Conservation (phyloP, 2,888 invertebrate genomes). For the Taphrorychus bicolor region DNA sequence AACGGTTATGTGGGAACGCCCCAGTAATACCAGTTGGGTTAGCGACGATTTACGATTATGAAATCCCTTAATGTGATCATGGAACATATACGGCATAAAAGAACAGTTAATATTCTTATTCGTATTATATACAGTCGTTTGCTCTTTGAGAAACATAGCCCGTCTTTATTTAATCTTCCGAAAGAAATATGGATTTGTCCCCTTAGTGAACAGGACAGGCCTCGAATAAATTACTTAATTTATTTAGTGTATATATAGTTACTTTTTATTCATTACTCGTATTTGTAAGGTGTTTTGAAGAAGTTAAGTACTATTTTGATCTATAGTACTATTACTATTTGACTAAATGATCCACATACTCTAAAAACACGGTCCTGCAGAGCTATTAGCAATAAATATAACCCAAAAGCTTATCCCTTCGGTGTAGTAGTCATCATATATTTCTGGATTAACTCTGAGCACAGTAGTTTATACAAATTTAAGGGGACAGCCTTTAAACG, state of each 20-base stretch:
- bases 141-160: slow-evolving; percentile 39
- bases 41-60: slow-evolving; percentile 49
- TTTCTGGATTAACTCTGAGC: slow-evolving; percentile 39
- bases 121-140: slow-evolving; percentile 43
- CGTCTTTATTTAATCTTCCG: slow-evolving; percentile 40
- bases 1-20: neutral
- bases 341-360: no score
- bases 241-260: no score
- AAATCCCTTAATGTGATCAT: slow-evolving; percentile 53
- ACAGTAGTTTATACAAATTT: slow-evolving; percentile 38
- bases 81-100: slow-evolving; percentile 50
- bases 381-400: slow-evolving; percentile 38
- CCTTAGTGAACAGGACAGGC: slow-evolving; percentile 24
- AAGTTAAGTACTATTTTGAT: neutral
- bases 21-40: slow-evolving; percentile 38
- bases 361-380: slow-evolving; percentile 23
- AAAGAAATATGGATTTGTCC: slow-evolving; percentile 33
- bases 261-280: neutral
- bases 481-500: slow-evolving; percentile 32
- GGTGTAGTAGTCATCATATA: slow-evolving; percentile 38
- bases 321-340: no score
- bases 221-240: neutral
- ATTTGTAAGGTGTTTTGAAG: neutral
- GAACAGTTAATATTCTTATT: slow-evolving; percentile 57
- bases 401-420: slow-evolving; percentile 37